These are phyloP conservation scores for Nyctibius grandis DNA, from an alignment of 2,797 vertebrate genomes.

Conservation along the genomic window DNA sequence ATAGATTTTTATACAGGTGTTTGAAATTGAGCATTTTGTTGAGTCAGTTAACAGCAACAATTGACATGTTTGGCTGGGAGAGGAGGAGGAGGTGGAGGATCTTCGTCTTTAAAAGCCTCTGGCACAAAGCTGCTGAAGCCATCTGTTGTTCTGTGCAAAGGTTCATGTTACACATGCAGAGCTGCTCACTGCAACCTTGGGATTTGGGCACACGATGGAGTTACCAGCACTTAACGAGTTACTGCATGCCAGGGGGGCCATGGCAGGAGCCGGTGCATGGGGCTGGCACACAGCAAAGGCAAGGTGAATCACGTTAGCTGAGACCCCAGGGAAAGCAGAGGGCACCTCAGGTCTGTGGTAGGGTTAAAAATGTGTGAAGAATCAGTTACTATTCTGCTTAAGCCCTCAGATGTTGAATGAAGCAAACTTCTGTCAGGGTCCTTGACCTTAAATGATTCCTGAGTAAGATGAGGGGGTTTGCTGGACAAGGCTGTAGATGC, in stretches of 20 bases:
- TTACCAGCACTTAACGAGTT: not conserved
- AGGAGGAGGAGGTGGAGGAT: not conserved
- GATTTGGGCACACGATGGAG: not conserved
- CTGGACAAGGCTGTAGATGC: not conserved
- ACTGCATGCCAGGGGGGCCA: not conserved
- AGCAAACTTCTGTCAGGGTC: not conserved
- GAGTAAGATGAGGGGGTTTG: slow-evolving; percentile 26
- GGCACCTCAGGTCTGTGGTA: not conserved
- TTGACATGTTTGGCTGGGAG: not conserved
- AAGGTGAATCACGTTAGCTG: not conserved
- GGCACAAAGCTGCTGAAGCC: not conserved
- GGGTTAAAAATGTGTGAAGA: slow-evolving; percentile 40
- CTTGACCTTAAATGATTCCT: slow-evolving; percentile 59
- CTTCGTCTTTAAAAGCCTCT: not conserved
- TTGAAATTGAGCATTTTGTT: not conserved
- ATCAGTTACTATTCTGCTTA: slow-evolving; percentile 12
- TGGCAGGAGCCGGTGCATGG: not conserved
- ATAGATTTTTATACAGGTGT: not conserved
- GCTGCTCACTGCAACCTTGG: not conserved
- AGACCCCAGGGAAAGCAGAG: not conserved
- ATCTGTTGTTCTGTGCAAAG: slow-evolving; percentile 10
- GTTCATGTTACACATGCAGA: not conserved
- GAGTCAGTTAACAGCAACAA: not conserved
- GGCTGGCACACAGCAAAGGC: not conserved
- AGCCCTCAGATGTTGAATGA: slow-evolving; percentile 15